Percentiles rank a stretch among this genome's conserved stretches.
Evolutionary conservation across 2,113 vertebrate genomes (phyloP).

Genomic region (Grus americana): DNA sequence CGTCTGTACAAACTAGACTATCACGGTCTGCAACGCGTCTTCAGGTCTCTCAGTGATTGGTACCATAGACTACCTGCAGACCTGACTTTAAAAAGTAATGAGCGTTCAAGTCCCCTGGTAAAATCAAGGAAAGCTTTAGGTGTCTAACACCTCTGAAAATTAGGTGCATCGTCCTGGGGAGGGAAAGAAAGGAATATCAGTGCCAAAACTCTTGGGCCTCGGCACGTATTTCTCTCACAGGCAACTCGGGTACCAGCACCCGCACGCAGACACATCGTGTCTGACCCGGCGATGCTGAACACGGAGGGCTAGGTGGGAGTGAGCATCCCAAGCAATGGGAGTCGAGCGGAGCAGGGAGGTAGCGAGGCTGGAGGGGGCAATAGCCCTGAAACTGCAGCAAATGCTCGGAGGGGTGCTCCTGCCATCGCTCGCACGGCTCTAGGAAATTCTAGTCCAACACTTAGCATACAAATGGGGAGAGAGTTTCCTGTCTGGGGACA

Average conservation of each 20-base stretch:
- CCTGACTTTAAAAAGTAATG: neutral
- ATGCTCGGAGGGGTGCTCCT: neutral
- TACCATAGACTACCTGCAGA: neutral
- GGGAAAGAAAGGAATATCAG: neutral
- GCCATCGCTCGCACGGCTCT: neutral
- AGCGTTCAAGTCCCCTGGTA: neutral
- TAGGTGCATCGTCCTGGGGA: neutral
- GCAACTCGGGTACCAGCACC: neutral
- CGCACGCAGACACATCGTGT: neutral
- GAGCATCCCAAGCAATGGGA: neutral
- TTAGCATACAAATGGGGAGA: neutral
- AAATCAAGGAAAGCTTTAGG: neutral
- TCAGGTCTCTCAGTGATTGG: neutral
- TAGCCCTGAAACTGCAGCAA: neutral
- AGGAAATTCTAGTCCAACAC: neutral
- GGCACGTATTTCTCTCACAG: neutral
- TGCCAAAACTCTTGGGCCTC: neutral
- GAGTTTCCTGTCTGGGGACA: neutral
- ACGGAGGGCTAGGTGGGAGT: neutral
- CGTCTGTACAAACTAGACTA: neutral
- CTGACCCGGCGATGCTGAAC: neutral
- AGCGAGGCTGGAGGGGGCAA: neutral
- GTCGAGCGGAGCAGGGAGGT: fast-evolving
- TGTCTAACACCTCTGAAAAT: neutral
- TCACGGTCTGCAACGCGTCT: neutral